Percentiles rank a stretch among this genome's conserved stretches.
These are phyloP conservation scores for Serripes groenlandicus DNA, from an alignment of 2,888 invertebrate species.

Conservation along the genomic window DNA sequence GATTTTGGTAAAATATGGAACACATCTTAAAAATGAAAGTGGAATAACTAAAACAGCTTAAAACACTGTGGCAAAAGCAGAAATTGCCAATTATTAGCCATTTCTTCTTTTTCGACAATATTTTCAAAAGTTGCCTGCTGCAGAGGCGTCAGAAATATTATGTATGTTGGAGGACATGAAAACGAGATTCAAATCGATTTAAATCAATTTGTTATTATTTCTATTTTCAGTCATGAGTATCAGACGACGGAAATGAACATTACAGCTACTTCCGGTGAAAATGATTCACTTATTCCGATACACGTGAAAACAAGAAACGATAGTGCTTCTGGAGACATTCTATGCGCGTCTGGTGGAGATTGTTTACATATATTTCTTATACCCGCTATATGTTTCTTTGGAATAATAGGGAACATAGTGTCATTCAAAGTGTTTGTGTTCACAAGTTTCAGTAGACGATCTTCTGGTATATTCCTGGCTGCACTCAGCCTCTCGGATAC, in stretches of 20 bases:
- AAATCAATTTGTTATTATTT: neutral
- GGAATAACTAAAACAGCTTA: too few relatives aligned
- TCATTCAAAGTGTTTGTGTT: constrained; percentile 92
- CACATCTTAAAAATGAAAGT: too few relatives aligned
- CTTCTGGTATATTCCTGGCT: constrained; percentile 93
- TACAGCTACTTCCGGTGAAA: neutral
- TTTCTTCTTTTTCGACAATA: neutral
- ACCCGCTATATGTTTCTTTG: constrained; percentile 90
- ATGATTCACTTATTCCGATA: neutral
- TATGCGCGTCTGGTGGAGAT: constrained; percentile 88
- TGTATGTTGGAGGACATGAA: neutral
- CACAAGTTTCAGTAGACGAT: constrained; percentile 91
- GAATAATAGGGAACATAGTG: constrained; percentile 91
- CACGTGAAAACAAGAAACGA: neutral
- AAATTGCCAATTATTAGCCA: neutral
- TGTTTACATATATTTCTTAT: constrained; percentile 52
- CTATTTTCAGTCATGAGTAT: neutral
- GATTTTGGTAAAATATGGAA: too few relatives aligned
- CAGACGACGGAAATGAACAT: neutral
- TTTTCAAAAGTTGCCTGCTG: neutral
- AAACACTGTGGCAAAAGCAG: neutral
- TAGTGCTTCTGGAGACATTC: neutral
- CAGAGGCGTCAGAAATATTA: neutral
- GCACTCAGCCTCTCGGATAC: constrained; percentile 93
- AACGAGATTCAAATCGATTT: neutral